Percentiles rank a stretch among this genome's conserved stretches.
phyloP scores from a whole-genome alignment of 2,797 vertebrate species.

The Falco cherrug region DNA sequence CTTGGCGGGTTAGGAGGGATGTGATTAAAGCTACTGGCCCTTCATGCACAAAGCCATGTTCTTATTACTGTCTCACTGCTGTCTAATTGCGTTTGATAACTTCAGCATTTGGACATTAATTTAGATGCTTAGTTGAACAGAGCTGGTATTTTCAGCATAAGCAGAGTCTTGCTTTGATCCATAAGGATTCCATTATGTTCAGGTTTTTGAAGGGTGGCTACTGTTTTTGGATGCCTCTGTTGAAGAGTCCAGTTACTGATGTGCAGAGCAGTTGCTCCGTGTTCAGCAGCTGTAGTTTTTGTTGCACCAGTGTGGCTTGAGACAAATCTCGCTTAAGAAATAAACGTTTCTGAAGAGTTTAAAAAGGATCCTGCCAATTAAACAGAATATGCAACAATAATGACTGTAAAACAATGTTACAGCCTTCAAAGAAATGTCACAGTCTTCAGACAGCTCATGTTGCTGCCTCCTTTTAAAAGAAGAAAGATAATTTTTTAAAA shows the following conservation, averaged over 20 bases:
- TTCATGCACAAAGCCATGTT: neutral
- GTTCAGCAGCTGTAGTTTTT: neutral
- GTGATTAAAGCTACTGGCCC: neutral
- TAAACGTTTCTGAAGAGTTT: neutral
- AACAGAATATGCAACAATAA: neutral
- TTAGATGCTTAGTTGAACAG: neutral
- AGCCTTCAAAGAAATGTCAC: neutral
- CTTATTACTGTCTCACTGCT: neutral
- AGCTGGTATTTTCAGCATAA: neutral
- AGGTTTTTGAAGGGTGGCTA: fast-evolving
- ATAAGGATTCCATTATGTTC: neutral
- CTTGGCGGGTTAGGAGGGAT: fast-evolving
- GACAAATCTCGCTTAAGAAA: neutral
- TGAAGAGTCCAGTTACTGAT: neutral
- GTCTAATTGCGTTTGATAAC: neutral
- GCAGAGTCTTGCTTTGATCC: neutral
- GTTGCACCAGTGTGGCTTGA: neutral
- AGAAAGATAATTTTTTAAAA: neutral
- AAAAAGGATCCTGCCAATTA: neutral
- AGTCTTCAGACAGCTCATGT: neutral
- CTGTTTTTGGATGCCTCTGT: neutral
- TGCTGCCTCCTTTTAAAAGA: neutral
- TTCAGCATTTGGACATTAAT: neutral
- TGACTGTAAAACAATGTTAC: neutral
- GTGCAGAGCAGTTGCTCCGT: neutral